These are phyloP conservation scores for Drosophila chauvacae DNA, from an alignment of 1,140 invertebrate species.

Conservation along the genomic window DNA sequence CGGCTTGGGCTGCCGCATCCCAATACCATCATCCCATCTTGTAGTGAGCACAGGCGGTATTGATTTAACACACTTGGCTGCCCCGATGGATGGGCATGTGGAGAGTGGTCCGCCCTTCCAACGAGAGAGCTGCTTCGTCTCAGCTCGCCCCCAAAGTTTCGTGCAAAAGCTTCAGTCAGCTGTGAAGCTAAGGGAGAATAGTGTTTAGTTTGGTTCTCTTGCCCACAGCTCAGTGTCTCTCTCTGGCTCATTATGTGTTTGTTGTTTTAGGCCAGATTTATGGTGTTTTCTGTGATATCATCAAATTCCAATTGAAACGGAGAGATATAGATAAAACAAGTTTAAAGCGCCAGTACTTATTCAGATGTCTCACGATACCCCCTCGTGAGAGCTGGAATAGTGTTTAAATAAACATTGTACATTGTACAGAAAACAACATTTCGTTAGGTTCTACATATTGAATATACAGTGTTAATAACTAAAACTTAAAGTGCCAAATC, in stretches of 20 bases:
- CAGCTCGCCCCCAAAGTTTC: slow-evolving; percentile 51
- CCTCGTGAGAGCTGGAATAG: not conserved
- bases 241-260: slow-evolving; percentile 1
- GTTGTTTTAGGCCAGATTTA: slow-evolving; percentile 28
- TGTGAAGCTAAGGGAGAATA: slow-evolving; percentile 20
- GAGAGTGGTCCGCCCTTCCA: slow-evolving; percentile 45
- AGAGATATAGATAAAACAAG: slow-evolving; percentile 27
- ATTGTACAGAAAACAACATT: not conserved
- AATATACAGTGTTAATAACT: not conserved
- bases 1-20: not conserved
- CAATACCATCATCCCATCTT: not conserved
- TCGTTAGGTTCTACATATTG: not conserved
- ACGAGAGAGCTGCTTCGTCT: slow-evolving; percentile 29
- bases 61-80: slow-evolving; percentile 57
- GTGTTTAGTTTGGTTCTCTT: not conserved
- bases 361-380: not conserved
- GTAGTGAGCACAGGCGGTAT: slow-evolving; percentile 25
- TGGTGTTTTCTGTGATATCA: slow-evolving; percentile 43
- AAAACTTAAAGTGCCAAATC: no score
- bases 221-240: not conserved
- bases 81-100: slow-evolving; percentile 16
- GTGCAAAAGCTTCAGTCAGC: slow-evolving; percentile 31
- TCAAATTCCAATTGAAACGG: slow-evolving; percentile 10
- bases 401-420: not conserved
- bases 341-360: slow-evolving; percentile 15